These are phyloP conservation scores for Oasisia sp. DNA, from an alignment of 2,888 invertebrate genomes.

Conservation along the genomic window DNA sequence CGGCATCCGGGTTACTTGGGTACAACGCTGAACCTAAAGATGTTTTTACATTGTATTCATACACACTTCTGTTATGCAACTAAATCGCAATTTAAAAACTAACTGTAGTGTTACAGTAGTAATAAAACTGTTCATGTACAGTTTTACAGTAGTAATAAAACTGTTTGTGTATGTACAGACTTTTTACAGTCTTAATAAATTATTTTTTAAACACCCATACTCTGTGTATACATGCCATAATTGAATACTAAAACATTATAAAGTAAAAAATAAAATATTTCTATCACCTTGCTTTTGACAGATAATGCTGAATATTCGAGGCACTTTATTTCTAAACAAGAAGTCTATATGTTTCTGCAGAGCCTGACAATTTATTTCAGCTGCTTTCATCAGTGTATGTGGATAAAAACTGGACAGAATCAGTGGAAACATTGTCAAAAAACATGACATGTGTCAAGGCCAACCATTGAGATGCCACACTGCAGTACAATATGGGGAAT, in stretches of 20 bases:
- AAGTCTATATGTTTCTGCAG: background rate
- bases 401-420: background rate
- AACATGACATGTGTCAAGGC: background rate
- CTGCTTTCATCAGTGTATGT: slow-evolving; percentile 26
- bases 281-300: background rate
- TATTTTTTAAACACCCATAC: background rate
- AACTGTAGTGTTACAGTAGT: background rate
- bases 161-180: background rate
- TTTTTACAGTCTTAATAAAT: background rate
- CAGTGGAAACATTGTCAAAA: background rate
- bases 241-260: background rate
- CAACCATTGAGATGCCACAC: background rate
- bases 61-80: background rate
- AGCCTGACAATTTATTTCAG: background rate
- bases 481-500: background rate
- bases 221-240: too few species aligned
- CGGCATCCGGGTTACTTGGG: background rate
- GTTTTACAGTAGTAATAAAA: background rate
- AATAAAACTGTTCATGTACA: background rate
- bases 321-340: too few species aligned
- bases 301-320: background rate
- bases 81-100: background rate
- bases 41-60: background rate
- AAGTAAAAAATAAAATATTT: background rate
- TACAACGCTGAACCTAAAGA: background rate